These are phyloP conservation scores for Marmota monax DNA, from an alignment of 2,113 vertebrate species.

Conservation along the genomic window DNA sequence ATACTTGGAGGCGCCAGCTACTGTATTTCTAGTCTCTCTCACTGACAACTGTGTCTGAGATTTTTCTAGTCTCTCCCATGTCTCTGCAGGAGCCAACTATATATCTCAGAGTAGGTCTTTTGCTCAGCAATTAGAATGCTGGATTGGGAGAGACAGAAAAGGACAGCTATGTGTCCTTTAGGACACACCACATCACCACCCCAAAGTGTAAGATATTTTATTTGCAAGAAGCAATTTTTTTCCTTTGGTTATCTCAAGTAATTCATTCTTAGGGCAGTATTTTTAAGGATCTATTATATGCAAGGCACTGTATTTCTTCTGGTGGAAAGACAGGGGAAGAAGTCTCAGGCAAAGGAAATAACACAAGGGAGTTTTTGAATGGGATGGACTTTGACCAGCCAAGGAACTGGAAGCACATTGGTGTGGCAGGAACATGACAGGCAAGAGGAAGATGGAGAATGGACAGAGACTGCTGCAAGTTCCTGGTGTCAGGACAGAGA, in stretches of 20 bases:
- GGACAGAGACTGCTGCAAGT: fast-evolving
- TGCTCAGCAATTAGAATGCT: background rate
- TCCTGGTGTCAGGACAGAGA: background rate
- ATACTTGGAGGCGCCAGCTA: background rate
- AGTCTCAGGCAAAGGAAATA: background rate
- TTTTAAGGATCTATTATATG: background rate
- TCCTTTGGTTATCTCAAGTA: background rate
- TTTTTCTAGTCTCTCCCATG: background rate
- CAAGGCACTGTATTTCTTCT: background rate
- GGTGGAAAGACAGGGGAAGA: background rate
- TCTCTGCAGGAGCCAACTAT: background rate
- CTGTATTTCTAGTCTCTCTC: background rate
- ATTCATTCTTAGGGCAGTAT: background rate
- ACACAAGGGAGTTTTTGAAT: background rate
- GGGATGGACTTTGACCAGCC: background rate
- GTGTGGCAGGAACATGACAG: background rate
- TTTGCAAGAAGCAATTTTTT: background rate
- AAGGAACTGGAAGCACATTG: background rate
- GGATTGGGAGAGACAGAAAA: background rate
- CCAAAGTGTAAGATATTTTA: background rate
- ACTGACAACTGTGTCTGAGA: background rate
- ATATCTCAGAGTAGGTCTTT: background rate
- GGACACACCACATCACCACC: background rate
- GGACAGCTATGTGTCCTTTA: background rate
- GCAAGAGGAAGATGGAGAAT: background rate